Percentiles rank a stretch among this genome's conserved stretches.
Evolutionary conservation across 2,888 invertebrate genomes (phyloP).

Genomic region (Ganaspis brasiliensis): DNA sequence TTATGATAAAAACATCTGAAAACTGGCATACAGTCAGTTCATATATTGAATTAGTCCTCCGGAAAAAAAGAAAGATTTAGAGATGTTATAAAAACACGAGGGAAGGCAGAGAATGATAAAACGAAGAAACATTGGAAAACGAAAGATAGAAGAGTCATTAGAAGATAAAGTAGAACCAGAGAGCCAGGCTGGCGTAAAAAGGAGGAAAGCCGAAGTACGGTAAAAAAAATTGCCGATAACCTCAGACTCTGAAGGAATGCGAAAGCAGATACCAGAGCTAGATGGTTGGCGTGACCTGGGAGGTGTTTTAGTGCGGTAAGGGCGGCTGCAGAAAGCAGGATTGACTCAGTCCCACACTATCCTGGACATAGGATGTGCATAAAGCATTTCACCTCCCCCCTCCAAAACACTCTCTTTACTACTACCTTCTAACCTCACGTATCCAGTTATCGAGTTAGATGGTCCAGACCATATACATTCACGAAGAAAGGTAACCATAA

Average conservation of each 20-base stretch:
- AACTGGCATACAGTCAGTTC: neutral
- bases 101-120: too few relatives aligned
- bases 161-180: too few relatives aligned
- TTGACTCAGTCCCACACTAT: neutral
- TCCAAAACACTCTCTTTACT: too few relatives aligned
- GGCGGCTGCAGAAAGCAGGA: neutral
- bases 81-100: too few relatives aligned
- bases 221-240: neutral
- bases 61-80: neutral
- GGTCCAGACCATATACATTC: too few relatives aligned
- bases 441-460: too few relatives aligned
- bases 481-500: too few relatives aligned
- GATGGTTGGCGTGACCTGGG: neutral
- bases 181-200: neutral
- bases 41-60: neutral
- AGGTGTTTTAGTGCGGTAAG: neutral
- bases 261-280: neutral
- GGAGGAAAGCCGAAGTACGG: neutral
- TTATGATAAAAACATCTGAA: neutral
- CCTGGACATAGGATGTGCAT: neutral
- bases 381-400: neutral
- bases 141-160: neutral
- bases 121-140: too few relatives aligned
- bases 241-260: neutral
- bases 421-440: too few relatives aligned